phyloP scores from a whole-genome alignment of 1,140 invertebrate species.

The Ceratitis capitata region DNA sequence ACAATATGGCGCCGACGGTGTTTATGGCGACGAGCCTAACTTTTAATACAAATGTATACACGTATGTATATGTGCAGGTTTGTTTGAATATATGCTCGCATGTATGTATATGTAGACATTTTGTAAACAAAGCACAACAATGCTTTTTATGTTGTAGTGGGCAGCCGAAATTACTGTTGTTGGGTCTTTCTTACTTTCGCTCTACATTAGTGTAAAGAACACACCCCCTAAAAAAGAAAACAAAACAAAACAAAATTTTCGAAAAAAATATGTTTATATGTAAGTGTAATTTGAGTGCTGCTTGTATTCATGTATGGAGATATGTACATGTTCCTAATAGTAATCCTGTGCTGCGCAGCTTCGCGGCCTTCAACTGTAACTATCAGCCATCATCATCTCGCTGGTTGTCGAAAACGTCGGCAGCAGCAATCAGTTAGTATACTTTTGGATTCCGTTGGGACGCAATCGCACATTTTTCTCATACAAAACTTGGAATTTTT shows the following conservation, averaged over 20 bases:
- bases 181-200: background rate
- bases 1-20: background rate
- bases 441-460: background rate
- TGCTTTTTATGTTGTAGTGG: background rate
- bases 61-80: too few species aligned
- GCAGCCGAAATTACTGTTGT: background rate
- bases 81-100: too few species aligned
- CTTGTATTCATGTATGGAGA: background rate
- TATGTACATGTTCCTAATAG: background rate
- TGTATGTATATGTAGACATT: too few species aligned
- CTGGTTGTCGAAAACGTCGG: background rate
- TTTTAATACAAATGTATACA: too few species aligned
- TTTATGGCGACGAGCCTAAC: background rate
- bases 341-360: constrained; percentile 9
- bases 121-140: background rate
- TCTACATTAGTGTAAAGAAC: background rate
- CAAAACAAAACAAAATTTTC: background rate
- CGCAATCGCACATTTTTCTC: background rate
- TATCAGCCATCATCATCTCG: constrained; percentile 5
- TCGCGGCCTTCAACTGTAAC: constrained; percentile 32
- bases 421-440: background rate
- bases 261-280: background rate
- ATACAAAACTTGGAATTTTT: background rate
- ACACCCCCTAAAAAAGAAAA: background rate
- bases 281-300: background rate